Conservation (phyloP, 2,113 vertebrate species). For the Beaufortia kweichowensis region DNA sequence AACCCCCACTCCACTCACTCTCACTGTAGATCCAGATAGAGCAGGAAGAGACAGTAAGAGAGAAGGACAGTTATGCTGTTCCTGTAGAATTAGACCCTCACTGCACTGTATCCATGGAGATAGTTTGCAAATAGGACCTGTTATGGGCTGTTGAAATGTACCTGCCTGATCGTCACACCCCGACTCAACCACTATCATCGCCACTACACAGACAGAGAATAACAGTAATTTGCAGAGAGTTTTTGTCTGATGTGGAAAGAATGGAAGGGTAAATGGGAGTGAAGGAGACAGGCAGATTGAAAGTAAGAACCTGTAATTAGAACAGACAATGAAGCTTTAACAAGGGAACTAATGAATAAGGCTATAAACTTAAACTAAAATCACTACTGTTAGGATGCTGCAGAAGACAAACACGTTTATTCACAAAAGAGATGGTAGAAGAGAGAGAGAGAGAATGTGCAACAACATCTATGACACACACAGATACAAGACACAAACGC, state of each 20-base stretch:
- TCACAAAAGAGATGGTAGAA: neutral
- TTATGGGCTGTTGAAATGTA: constrained; percentile 22
- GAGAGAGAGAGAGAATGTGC: neutral
- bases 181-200: constrained; percentile 3
- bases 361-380: constrained; percentile 27
- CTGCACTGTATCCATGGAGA: constrained; percentile 38
- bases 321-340: constrained; percentile 43
- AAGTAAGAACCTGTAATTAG: constrained; percentile 38
- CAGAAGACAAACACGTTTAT: constrained; percentile 20
- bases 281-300: constrained; percentile 37
- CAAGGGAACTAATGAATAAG: constrained; percentile 36
- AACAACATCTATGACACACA: neutral
- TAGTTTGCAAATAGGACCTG: constrained; percentile 33
- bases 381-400: neutral
- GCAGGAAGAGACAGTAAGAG: constrained; percentile 22
- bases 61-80: constrained; percentile 44
- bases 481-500: constrained; percentile 11
- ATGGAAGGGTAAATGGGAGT: constrained; percentile 44
- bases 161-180: constrained; percentile 19
- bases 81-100: constrained; percentile 40
- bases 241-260: constrained; percentile 31
- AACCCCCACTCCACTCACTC: constrained; percentile 61
- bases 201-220: constrained; percentile 31
- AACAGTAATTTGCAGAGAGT: constrained; percentile 34
- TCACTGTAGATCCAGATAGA: constrained; percentile 67